These are phyloP conservation scores for Zeus faber DNA, from an alignment of 2,113 vertebrate genomes.

Conservation along the genomic window DNA sequence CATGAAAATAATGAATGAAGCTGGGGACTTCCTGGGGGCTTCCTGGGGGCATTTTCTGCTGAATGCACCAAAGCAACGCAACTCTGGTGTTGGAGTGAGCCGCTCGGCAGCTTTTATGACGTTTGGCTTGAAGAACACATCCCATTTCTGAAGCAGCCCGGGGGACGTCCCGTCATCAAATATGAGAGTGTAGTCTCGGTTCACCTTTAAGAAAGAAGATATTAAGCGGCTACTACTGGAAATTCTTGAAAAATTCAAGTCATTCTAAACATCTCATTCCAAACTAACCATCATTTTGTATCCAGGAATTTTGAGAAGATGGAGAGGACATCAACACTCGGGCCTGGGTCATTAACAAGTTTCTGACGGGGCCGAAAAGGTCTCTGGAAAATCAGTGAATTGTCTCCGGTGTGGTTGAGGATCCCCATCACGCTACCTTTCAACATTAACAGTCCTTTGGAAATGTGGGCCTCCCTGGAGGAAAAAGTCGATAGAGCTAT, in stretches of 20 bases:
- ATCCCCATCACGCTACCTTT: constrained; percentile 32
- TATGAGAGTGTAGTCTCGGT: constrained; percentile 16
- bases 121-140: constrained; percentile 20
- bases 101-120: constrained; percentile 23
- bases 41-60: too few species aligned
- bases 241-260: background rate
- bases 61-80: background rate
- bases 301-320: background rate
- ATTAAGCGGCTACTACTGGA: background rate
- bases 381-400: background rate
- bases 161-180: constrained; percentile 12
- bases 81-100: too few species aligned
- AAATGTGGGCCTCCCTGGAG: constrained; percentile 31
- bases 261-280: background rate
- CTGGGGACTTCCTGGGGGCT: background rate
- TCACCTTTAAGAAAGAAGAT: background rate
- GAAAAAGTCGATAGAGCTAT: constrained; percentile 7
- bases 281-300: background rate
- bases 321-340: background rate
- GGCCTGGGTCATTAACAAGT: background rate
- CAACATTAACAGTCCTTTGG: constrained; percentile 30
- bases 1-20: background rate
- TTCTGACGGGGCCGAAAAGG: background rate
- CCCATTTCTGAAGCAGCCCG: constrained; percentile 9
- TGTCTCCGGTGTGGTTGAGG: background rate